phyloP scores from a whole-genome alignment of 2,797 vertebrate genomes.

The Lepus townsendii region DNA sequence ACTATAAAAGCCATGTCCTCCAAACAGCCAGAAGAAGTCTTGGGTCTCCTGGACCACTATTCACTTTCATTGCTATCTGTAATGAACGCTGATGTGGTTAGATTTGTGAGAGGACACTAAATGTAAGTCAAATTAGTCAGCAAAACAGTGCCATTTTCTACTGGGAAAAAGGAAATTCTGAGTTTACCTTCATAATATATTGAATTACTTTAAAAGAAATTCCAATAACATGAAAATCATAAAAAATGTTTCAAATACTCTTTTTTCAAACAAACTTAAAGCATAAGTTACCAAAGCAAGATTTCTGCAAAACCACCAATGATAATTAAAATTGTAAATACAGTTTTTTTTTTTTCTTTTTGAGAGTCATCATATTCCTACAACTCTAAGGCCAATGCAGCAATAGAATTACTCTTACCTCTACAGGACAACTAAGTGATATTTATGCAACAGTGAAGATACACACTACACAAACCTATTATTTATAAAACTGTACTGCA shows the following conservation, averaged over 20 bases:
- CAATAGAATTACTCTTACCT: slow-evolving; percentile 35
- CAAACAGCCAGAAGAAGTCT: slow-evolving; percentile 31
- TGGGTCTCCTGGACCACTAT: not conserved
- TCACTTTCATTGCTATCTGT: not conserved
- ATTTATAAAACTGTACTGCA: slow-evolving; percentile 36
- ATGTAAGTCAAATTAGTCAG: not conserved
- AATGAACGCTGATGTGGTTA: not conserved
- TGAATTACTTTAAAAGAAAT: slow-evolving; percentile 39
- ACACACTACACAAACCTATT: not conserved
- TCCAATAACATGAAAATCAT: slow-evolving; percentile 11
- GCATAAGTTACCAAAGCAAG: slow-evolving; percentile 1
- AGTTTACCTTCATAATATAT: not conserved
- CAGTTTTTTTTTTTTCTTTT: not conserved
- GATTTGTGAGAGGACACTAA: not conserved
- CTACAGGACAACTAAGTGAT: not conserved
- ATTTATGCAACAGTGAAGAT: slow-evolving; percentile 11
- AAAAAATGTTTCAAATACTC: slow-evolving; percentile 45
- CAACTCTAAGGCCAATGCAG: not conserved
- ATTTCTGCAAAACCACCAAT: slow-evolving; percentile 49
- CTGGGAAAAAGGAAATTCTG: slow-evolving; percentile 48
- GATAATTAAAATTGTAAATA: not conserved
- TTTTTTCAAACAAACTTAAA: slow-evolving; percentile 58
- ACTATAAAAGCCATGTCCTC: slow-evolving; percentile 22
- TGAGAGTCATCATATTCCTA: slow-evolving; percentile 20
- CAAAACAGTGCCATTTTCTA: slow-evolving; percentile 23